Base-by-base conservation (phyloP, 2,888 invertebrate species). In the Plebejus anna region DNA sequence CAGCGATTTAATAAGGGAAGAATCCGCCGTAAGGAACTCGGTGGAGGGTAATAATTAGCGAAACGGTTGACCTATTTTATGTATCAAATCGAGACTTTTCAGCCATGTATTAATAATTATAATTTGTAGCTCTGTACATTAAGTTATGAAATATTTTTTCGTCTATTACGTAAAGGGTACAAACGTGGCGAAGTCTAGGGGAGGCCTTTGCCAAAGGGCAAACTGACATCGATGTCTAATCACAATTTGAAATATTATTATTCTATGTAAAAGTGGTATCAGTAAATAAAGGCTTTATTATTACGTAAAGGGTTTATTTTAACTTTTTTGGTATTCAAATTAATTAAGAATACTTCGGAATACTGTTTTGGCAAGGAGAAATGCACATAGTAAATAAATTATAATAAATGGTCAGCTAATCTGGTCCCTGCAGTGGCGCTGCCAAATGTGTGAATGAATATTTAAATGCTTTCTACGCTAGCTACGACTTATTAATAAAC, bases 331-430 rank as follows among this genome's bases (percentile, higher is more conserved):
- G 28, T 36, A 36, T 32, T 66, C 4, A 32, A 66, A 66, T 66
- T 32, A 32, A 66, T 66, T 66, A 66, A 36, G 66, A 66, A 13
- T 16, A 71, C 4, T 42, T 42, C 16, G 42, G 3, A 71, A 36
- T 13, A 66, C 36, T 32, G 5, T 66, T 42, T 42, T 66, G 66
- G 66, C 66, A 66, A 36, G 32, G 28, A 61, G 61, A 61, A 11
- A 61, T 61, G 61, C 71, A 42, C 42, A 42, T 9, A 42, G 71
- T 71, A 71, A 71, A 71, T 71, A 71, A 71, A 42, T 42, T 71
- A 71, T 71, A n/a, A 71, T 71, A 71, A 71, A 71, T 71, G 71
- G 71, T 71, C 38, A 71, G 71, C 71, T 42, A 71, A 71, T 71
- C n/a, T 42, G 71, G 38, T 71, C 38, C 11, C 38, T 42, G 71